Evolutionary conservation across 1,140 invertebrate genomes (phyloP).

Genomic region (Drosophila pallidifrons): DNA sequence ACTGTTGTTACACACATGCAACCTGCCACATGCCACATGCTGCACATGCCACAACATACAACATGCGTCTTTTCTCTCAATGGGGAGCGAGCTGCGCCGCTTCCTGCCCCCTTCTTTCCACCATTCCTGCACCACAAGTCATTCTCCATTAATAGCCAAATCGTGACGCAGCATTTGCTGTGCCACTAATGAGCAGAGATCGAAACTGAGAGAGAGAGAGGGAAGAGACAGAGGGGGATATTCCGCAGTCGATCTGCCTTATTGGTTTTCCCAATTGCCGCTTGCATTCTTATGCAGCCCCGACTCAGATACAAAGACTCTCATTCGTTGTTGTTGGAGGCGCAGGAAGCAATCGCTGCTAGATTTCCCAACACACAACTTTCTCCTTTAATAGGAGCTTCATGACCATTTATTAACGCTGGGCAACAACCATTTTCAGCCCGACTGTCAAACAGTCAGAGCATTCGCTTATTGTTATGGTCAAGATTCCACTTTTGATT

Average conservation of each 20-base stretch:
- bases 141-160: slow-evolving; percentile 60
- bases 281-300: slow-evolving; percentile 23
- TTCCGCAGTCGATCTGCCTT: slow-evolving; percentile 48
- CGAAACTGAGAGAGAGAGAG: background rate
- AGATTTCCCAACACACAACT: slow-evolving; percentile 49
- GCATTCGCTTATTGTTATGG: slow-evolving; percentile 51
- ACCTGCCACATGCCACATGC: slow-evolving; percentile 6
- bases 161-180: slow-evolving; percentile 70
- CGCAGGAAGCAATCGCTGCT: slow-evolving; percentile 25
- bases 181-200: slow-evolving; percentile 66
- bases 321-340: background rate
- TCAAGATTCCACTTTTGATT: slow-evolving; percentile 42
- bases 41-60: background rate
- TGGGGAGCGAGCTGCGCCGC: slow-evolving; percentile 16
- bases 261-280: slow-evolving; percentile 44
- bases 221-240: background rate
- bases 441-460: slow-evolving; percentile 22
- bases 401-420: slow-evolving; percentile 56
- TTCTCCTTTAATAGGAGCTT: slow-evolving; percentile 65
- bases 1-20: slow-evolving; percentile 17
- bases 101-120: slow-evolving; percentile 14
- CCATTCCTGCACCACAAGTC: background rate
- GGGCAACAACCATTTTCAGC: slow-evolving; percentile 47
- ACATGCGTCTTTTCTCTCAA: slow-evolving; percentile 50
- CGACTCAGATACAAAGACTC: background rate